Evolutionary conservation across 2,113 vertebrate species (phyloP).

Genomic region (Isurus oxyrinchus): DNA sequence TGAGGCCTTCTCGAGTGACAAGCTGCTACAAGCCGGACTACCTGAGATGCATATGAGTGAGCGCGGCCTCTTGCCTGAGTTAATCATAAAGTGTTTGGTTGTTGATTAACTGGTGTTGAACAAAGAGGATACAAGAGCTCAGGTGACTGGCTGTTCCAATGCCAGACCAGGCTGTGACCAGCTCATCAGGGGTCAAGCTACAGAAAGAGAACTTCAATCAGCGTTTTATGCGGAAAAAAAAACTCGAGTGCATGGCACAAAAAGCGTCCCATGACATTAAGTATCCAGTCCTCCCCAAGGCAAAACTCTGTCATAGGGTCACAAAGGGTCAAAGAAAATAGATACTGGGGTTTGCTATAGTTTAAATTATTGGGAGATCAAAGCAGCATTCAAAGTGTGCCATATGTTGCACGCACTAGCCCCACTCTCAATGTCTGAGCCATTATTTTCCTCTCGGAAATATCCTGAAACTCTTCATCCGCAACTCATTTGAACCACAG

Average conservation of each 20-base stretch:
- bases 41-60: background rate
- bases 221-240: background rate
- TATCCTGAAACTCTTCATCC: background rate
- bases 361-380: background rate
- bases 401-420: background rate
- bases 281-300: background rate
- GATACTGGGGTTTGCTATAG: background rate
- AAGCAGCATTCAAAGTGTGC: background rate
- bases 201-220: conserved; percentile 11
- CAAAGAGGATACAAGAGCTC: background rate
- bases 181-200: background rate
- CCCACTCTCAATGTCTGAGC: background rate
- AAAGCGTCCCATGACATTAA: background rate
- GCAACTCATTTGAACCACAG: background rate
- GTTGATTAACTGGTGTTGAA: background rate
- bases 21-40: background rate
- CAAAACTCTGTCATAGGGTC: background rate
- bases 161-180: background rate
- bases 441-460: background rate
- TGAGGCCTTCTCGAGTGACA: background rate
- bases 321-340: background rate
- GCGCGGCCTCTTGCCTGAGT: background rate
- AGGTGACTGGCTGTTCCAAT: background rate
- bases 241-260: background rate
- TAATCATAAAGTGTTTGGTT: background rate